Percentiles rank a stretch among this genome's conserved stretches.
These are phyloP conservation scores for Synodontis membranacea DNA, from an alignment of 2,113 vertebrate genomes.

Conservation along the genomic window DNA sequence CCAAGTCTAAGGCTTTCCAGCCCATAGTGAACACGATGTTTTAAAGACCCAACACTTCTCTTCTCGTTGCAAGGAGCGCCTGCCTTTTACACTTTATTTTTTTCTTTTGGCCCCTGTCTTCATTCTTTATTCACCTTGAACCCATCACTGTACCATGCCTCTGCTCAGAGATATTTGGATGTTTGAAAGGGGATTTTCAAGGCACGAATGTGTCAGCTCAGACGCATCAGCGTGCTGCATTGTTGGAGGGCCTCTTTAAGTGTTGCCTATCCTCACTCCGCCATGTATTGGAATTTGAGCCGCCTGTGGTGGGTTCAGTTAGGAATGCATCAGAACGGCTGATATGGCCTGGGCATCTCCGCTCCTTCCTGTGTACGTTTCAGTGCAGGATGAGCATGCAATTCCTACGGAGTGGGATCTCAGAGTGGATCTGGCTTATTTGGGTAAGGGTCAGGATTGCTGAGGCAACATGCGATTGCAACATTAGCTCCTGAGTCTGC, in stretches of 20 bases:
- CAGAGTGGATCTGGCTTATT: constrained; percentile 41
- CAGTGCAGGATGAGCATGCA: constrained; percentile 3
- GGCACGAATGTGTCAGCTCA: constrained; percentile 38
- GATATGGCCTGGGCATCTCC: not conserved
- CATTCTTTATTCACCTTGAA: constrained; percentile 40
- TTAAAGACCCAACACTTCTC: constrained; percentile 54
- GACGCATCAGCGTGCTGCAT: constrained; percentile 26
- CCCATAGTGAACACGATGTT: constrained; percentile 46
- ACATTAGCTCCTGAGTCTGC: constrained; percentile 39
- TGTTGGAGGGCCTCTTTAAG: constrained; percentile 9
- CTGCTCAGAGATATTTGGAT: constrained; percentile 24
- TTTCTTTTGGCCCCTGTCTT: constrained; percentile 14
- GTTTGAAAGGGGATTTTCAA: constrained; percentile 54
- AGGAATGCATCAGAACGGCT: not conserved
- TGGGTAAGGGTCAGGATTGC: constrained; percentile 18
- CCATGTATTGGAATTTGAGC: constrained; percentile 33
- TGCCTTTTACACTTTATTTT: constrained; percentile 8
- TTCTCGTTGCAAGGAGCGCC: constrained; percentile 38
- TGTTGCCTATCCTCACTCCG: not conserved
- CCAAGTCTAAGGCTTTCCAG: not conserved
- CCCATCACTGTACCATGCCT: constrained; percentile 32
- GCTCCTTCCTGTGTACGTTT: constrained; percentile 3
- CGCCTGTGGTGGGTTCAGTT: not conserved
- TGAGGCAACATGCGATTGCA: constrained; percentile 33
- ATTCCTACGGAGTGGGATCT: constrained; percentile 24